A percentile compares a stretch with the other conserved stretches of the same genome.
These are phyloP conservation scores for Caenorhabditis virilis DNA, from an alignment of 2,888 invertebrate species.

Conservation along the genomic window DNA sequence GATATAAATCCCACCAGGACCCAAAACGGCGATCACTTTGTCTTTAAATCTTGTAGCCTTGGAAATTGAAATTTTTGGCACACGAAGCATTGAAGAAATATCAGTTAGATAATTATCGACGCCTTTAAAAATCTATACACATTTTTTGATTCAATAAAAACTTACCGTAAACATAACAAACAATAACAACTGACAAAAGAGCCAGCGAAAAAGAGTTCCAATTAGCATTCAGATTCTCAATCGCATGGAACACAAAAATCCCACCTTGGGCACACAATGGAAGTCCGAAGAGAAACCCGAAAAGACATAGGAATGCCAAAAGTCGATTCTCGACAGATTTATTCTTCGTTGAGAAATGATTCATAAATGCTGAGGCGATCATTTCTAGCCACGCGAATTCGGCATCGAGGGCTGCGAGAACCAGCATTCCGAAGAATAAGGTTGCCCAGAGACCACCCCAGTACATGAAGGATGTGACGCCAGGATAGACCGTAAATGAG, in stretches of 20 bases:
- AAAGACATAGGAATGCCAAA: conserved; percentile 54
- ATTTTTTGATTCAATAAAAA: not conserved
- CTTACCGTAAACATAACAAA: conserved; percentile 61
- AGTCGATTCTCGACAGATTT: conserved; percentile 59
- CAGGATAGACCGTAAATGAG: conserved; percentile 64
- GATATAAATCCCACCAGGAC: conserved; percentile 63
- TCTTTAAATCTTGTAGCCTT: conserved; percentile 36
- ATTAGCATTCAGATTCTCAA: conserved; percentile 65
- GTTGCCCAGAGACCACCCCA: conserved; percentile 64
- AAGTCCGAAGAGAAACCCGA: conserved; percentile 61
- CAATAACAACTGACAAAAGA: conserved; percentile 56
- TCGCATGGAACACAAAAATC: conserved; percentile 65
- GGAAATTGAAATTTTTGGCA: conserved; percentile 27
- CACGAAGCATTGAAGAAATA: conserved; percentile 52
- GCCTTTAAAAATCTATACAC: conserved; percentile 18
- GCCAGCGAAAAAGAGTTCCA: conserved; percentile 65
- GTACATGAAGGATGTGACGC: conserved; percentile 61
- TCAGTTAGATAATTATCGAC: conserved; percentile 63
- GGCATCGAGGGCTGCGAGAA: conserved; percentile 56
- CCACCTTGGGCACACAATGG: conserved; percentile 65
- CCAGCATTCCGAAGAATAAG: conserved; percentile 62
- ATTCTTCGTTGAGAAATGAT: conserved; percentile 58
- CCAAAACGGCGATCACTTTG: conserved; percentile 41
- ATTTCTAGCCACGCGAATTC: conserved; percentile 63
- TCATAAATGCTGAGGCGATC: conserved; percentile 64